Base-by-base conservation (phyloP, 2,113 vertebrate genomes). In the Ellobius talpinus region DNA sequence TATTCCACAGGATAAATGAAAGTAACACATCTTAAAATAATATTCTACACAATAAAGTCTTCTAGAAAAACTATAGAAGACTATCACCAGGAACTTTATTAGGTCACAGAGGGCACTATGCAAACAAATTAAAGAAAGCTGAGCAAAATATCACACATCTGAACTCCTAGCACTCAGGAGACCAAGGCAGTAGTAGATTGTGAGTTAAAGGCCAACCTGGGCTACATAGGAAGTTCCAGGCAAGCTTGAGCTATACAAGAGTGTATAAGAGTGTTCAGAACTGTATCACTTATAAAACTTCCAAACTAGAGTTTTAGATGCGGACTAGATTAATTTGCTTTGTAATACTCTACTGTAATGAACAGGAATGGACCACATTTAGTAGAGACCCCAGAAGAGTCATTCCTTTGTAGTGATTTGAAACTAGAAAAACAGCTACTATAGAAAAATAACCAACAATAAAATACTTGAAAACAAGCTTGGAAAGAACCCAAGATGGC, bases 341-440 rank as follows among this genome's bases (percentile, higher is more conserved):
- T 84, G 23, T 14, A 93, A 63, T 61, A 90, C 4, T 92, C 73
- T 23, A 93, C 4, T 52, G 8, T 36, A 94, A 72, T 95, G 31
- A 93, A 93, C 95, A 87, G 74, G 55, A 90, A 85, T 39, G 21
- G 95, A 94, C 58, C 70, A 79, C 2, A 89, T 52, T 89, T 39
- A 93, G 16, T 89, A 89, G 7, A 89, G 45, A 93, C 13, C 45
- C 21, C 70, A 89, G 77, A 95, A 92, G 5, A 55, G 3, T 47
- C 33, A 94, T 5, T 86, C 5, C 4, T 95, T 82, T 70, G 70
- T 31, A 74, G 13, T 7, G n/a, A 78, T 7, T 92, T 90, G 39
- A 84, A 9, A 52, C 65, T 77, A 61, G 23, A 81, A 89, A 45
- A 91, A 91, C 24, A 9, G 36, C 81, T 88, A 88, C 24, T 42